Percentiles rank a stretch among this genome's conserved stretches.
phyloP scores from a whole-genome alignment of 1,140 invertebrate species.

The Papilio machaon region DNA sequence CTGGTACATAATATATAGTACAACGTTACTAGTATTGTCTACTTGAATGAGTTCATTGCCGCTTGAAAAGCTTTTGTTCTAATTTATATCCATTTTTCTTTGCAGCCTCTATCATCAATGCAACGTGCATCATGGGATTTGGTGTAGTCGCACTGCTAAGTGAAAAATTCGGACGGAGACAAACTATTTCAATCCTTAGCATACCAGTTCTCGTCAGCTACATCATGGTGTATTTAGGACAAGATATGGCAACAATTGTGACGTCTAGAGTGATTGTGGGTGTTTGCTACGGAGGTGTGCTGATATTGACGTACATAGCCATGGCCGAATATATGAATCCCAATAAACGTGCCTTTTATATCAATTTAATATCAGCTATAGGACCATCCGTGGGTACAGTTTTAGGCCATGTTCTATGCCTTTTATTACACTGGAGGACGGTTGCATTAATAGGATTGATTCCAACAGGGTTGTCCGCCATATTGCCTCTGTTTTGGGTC shows the following conservation, averaged over 20 bases:
- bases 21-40: neutral
- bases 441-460: constrained; percentile 38
- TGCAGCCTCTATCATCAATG: constrained; percentile 45
- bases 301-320: constrained; percentile 41
- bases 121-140: constrained; percentile 43
- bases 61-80: neutral
- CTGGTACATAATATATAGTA: no score
- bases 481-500: constrained; percentile 41
- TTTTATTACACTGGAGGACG: constrained; percentile 36
- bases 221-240: constrained; percentile 43
- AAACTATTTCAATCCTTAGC: constrained; percentile 39
- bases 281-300: constrained; percentile 42
- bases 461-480: constrained; percentile 19
- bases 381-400: constrained; percentile 39
- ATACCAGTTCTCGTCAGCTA: constrained; percentile 43
- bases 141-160: constrained; percentile 33
- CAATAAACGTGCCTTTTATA: constrained; percentile 40
- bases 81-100: constrained; percentile 7
- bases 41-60: no score
- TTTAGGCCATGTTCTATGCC: constrained; percentile 41
- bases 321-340: constrained; percentile 44
- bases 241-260: constrained; percentile 40
- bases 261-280: constrained; percentile 44
- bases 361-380: constrained; percentile 41
- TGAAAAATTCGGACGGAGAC: constrained; percentile 43